Conservation (phyloP, 2,888 invertebrate species). For the Sinhomidia bicolor region DNA sequence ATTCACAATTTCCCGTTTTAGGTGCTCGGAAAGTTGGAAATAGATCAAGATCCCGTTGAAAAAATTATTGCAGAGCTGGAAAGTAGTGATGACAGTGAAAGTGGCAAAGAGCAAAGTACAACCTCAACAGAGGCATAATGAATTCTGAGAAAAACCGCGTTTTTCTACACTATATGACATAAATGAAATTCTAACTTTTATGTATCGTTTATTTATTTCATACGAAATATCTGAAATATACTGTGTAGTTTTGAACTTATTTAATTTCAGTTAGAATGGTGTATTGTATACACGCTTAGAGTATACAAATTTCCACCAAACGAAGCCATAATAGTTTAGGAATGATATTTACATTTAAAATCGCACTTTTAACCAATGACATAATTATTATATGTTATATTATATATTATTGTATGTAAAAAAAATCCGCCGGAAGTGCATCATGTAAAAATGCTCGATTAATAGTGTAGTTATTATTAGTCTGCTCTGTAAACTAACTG, state of each 20-base stretch:
- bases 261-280: too few relatives aligned
- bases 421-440: neutral
- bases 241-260: too few relatives aligned
- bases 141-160: neutral
- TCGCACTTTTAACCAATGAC: constrained; percentile 31
- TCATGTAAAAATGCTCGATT: constrained; percentile 12
- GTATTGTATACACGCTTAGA: too few relatives aligned
- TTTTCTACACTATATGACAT: constrained; percentile 38
- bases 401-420: too few relatives aligned
- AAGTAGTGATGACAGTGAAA: constrained; percentile 54
- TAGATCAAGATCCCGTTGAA: constrained; percentile 38
- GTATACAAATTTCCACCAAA: too few relatives aligned
- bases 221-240: neutral
- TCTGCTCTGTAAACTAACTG: neutral
- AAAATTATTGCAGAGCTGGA: constrained; percentile 56
- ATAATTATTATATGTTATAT: constrained; percentile 38
- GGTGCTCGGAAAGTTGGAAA: constrained; percentile 67
- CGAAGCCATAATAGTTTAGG: neutral
- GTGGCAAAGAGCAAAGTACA: constrained; percentile 64
- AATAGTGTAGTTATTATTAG: neutral
- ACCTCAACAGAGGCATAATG: constrained; percentile 63
- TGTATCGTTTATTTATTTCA: neutral
- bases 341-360: neutral
- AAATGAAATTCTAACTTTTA: constrained; percentile 28
- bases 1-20: too few relatives aligned